phyloP scores from a whole-genome alignment of 2,888 invertebrate species.

The Chrysolina oricalcia region DNA sequence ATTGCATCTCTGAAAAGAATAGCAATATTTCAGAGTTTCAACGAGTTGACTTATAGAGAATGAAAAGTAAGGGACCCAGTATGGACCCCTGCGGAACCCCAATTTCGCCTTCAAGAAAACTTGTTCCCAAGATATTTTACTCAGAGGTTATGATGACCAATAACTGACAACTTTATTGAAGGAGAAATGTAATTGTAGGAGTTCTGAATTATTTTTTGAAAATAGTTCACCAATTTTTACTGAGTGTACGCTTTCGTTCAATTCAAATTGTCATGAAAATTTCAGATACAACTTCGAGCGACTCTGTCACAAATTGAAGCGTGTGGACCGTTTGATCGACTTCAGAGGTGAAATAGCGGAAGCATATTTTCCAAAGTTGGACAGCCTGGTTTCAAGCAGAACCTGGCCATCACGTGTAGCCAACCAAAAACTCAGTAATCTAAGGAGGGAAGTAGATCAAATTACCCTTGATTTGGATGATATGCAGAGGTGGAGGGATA shows the following conservation, averaged over 20 bases:
- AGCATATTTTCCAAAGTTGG: constrained; percentile 89
- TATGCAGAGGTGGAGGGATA: constrained; percentile 84
- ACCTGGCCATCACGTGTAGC: constrained; percentile 83
- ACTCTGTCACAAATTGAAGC: constrained; percentile 80
- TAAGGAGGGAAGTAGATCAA: constrained; percentile 81
- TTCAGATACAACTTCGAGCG: constrained; percentile 82
- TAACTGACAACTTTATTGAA: too few species aligned
- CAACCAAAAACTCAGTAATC: constrained; percentile 74
- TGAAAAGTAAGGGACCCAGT: too few species aligned
- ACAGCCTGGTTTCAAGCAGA: constrained; percentile 83
- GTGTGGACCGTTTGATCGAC: constrained; percentile 78
- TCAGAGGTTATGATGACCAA: too few species aligned
- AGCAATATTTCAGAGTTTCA: too few species aligned
- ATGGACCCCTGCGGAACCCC: too few species aligned
- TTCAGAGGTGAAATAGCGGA: constrained; percentile 82
- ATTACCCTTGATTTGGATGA: constrained; percentile 80
- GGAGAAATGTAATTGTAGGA: too few species aligned
- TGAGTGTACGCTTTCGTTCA: not conserved
- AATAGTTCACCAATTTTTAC: too few species aligned
- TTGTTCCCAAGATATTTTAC: too few species aligned
- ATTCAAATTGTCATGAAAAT: not conserved
- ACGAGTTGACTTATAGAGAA: too few species aligned
- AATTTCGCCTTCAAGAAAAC: too few species aligned
- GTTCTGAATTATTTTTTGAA: too few species aligned
- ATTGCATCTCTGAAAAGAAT: too few species aligned